phyloP scores from a whole-genome alignment of 2,797 vertebrate species.

The Salmo trutta region DNA sequence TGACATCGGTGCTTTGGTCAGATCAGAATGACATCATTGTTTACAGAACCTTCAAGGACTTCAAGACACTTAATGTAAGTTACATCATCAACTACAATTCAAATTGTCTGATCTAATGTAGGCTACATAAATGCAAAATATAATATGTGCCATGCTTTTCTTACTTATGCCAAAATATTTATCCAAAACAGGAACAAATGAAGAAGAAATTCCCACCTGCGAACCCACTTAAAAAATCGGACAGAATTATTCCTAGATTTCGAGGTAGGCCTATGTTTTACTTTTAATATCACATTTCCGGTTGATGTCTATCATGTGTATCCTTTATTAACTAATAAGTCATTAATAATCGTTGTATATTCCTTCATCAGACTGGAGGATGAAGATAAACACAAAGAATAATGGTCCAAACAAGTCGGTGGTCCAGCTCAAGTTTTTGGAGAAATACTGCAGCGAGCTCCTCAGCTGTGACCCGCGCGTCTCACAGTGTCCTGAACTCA shows the following conservation, averaged over 20 bases:
- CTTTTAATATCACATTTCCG: background rate
- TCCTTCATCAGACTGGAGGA: slow-evolving; percentile 45
- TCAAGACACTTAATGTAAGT: slow-evolving; percentile 74
- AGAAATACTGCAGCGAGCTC: slow-evolving; percentile 78
- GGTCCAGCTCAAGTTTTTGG: slow-evolving; percentile 72
- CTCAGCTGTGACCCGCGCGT: slow-evolving; percentile 70
- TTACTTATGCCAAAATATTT: background rate
- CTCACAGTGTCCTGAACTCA: slow-evolving; percentile 62
- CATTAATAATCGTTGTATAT: background rate
- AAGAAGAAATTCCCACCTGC: slow-evolving; percentile 66
- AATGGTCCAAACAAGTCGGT: slow-evolving; percentile 63
- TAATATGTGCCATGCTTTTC: background rate
- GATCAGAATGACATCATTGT: slow-evolving; percentile 72
- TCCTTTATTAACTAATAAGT: background rate
- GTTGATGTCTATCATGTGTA: background rate
- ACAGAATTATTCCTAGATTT: slow-evolving; percentile 72
- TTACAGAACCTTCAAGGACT: slow-evolving; percentile 73
- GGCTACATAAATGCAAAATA: background rate
- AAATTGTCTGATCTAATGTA: background rate
- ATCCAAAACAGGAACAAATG: slow-evolving; percentile 63
- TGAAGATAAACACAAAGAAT: slow-evolving; percentile 27
- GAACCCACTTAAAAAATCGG: slow-evolving; percentile 55
- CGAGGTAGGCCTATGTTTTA: slow-evolving; percentile 46
- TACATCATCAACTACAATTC: background rate
- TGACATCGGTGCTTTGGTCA: slow-evolving; percentile 77